Conservation (phyloP, 2,113 vertebrate species). For the Motacilla alba region DNA sequence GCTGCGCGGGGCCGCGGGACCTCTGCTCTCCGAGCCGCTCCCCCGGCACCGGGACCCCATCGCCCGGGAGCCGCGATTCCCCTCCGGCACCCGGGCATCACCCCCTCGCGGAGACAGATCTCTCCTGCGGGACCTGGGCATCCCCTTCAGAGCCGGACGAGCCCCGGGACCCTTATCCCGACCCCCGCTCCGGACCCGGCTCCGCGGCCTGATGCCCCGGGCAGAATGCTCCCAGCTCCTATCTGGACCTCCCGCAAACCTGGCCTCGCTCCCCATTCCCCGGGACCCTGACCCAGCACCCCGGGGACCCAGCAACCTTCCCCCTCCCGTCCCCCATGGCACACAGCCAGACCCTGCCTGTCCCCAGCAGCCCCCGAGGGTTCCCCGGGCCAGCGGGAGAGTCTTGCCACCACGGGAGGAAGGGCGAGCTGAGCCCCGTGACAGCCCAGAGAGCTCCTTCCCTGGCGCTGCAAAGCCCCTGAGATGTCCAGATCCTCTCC, state of each 20-base stretch:
- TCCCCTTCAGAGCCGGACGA: not conserved
- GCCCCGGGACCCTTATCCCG: not conserved
- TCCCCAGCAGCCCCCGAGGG: not conserved
- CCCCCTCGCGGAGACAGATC: not conserved
- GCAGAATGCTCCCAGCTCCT: not conserved
- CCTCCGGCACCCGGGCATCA: not conserved
- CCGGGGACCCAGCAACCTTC: not conserved
- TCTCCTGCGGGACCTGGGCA: not conserved
- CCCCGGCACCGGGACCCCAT: not conserved
- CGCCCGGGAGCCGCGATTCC: not conserved
- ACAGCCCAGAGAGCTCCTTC: not conserved
- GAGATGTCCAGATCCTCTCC: not conserved
- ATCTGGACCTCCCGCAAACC: not conserved
- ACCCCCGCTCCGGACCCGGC: not conserved
- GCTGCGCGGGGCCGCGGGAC: not conserved
- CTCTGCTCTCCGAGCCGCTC: not conserved
- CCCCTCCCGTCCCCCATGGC: fast-evolving
- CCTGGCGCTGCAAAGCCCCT: not conserved
- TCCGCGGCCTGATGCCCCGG: not conserved
- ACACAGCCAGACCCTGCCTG: not conserved
- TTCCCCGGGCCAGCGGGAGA: not conserved
- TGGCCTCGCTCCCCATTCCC: not conserved
- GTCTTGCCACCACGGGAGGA: not conserved
- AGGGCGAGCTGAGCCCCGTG: not conserved
- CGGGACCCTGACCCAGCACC: not conserved